A percentile compares a stretch with the other conserved stretches of the same genome.
Evolutionary conservation across 2,888 invertebrate species (phyloP).

Genomic region (Polymixis flavicincta): DNA sequence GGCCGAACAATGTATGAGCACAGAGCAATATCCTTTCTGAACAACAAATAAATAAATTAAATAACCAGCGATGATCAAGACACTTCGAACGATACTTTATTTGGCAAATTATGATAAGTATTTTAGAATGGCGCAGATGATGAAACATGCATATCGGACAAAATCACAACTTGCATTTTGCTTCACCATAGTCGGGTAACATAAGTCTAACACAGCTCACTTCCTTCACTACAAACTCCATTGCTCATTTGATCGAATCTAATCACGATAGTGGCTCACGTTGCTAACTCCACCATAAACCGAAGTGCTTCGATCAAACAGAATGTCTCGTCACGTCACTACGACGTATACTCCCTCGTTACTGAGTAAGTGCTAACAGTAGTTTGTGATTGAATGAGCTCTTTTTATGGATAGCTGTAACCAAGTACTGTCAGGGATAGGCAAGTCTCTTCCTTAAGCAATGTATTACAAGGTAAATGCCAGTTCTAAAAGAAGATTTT

Average conservation of each 20-base stretch:
- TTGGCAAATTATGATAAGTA: no score
- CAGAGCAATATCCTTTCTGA: no score
- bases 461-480: not conserved
- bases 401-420: conserved; percentile 4
- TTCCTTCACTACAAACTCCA: not conserved
- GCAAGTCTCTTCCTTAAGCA: not conserved
- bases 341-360: not conserved
- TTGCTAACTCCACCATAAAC: conserved; percentile 19
- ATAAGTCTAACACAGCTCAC: not conserved
- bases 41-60: no score
- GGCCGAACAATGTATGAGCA: no score
- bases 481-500: no score
- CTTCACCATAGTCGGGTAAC: not conserved
- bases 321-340: conserved; percentile 27
- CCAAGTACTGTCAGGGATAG: not conserved
- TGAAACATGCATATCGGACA: no score
- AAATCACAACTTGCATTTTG: no score
- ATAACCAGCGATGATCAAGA: no score
- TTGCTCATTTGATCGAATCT: conserved; percentile 34
- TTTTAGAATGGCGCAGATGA: no score
- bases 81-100: no score
- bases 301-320: conserved; percentile 38
- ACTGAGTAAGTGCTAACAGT: conserved; percentile 16
- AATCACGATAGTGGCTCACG: conserved; percentile 22
- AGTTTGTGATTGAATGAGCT: conserved; percentile 17